Percentiles rank a stretch among this genome's conserved stretches.
phyloP scores from a whole-genome alignment of 1,140 invertebrate species.

The Wasmannia auropunctata region DNA sequence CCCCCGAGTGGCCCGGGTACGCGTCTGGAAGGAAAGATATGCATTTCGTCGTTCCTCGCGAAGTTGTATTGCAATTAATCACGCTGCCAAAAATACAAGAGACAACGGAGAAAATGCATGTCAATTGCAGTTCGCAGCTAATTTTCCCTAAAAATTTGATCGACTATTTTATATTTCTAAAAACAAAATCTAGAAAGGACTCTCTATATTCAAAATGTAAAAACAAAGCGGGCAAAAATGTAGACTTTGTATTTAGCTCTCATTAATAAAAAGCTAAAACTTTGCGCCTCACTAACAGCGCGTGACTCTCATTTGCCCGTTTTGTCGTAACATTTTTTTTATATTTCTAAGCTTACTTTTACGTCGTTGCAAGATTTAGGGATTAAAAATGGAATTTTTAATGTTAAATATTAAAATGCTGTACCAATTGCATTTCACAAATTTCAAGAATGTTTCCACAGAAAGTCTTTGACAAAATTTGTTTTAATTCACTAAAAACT shows the following conservation, averaged over 20 bases:
- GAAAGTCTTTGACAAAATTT: not conserved
- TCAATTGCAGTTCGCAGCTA: not conserved
- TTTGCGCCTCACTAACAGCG: no score
- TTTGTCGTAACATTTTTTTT: no score
- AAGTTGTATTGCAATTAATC: not conserved
- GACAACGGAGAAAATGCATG: not conserved
- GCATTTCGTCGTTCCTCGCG: not conserved
- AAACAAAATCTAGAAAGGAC: no score
- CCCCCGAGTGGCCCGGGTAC: constrained; percentile 93
- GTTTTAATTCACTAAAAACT: no score
- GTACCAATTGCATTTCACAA: not conserved
- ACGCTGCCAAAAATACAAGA: not conserved
- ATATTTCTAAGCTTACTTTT: not conserved
- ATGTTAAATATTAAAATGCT: not conserved
- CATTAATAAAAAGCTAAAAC: no score
- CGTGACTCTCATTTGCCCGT: no score
- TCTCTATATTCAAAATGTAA: no score
- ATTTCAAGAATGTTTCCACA: not conserved
- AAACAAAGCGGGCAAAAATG: no score
- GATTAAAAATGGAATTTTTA: not conserved
- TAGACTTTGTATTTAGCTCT: no score
- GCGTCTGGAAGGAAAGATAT: constrained; percentile 86
- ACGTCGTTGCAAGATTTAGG: not conserved
- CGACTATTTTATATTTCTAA: not conserved
- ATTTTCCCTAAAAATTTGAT: not conserved